phyloP scores from a whole-genome alignment of 2,113 vertebrate species.

The Calidris pugnax region DNA sequence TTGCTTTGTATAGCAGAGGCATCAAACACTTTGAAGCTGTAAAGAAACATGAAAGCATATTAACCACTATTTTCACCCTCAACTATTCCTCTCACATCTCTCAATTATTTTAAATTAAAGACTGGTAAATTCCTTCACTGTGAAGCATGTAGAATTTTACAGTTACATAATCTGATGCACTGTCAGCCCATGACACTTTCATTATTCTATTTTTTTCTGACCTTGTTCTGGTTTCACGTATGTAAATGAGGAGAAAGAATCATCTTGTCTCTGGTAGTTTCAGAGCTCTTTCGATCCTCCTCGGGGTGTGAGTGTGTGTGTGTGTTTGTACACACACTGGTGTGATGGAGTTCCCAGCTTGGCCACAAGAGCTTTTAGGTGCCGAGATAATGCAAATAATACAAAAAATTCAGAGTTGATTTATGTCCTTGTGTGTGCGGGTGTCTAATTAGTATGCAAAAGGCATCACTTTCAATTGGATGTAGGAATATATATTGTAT shows the following conservation, averaged over 20 bases:
- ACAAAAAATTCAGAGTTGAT: neutral
- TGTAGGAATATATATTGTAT: neutral
- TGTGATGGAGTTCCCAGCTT: neutral
- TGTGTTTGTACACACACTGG: neutral
- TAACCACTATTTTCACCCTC: neutral
- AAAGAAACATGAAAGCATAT: conserved; percentile 15
- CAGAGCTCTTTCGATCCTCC: neutral
- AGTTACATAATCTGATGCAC: neutral
- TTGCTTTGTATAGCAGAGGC: neutral
- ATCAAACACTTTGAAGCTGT: neutral
- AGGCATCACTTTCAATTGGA: neutral
- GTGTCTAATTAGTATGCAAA: conserved; percentile 32
- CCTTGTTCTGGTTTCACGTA: neutral
- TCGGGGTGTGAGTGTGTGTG: accelerated
- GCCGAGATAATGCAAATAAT: conserved; percentile 3
- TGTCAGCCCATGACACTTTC: conserved; percentile 3
- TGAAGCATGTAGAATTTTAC: conserved; percentile 27
- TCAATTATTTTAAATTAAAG: conserved; percentile 24
- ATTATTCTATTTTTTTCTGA: conserved; percentile 3
- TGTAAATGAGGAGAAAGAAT: neutral
- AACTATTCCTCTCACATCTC: neutral
- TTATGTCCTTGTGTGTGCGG: neutral
- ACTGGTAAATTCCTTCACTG: neutral
- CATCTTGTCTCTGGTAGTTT: neutral
- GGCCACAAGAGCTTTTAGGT: neutral